Evolutionary conservation across 2,888 invertebrate species (phyloP), one percentile per base, ranked within the genome.

Genomic region (Parnassius apollo): DNA sequence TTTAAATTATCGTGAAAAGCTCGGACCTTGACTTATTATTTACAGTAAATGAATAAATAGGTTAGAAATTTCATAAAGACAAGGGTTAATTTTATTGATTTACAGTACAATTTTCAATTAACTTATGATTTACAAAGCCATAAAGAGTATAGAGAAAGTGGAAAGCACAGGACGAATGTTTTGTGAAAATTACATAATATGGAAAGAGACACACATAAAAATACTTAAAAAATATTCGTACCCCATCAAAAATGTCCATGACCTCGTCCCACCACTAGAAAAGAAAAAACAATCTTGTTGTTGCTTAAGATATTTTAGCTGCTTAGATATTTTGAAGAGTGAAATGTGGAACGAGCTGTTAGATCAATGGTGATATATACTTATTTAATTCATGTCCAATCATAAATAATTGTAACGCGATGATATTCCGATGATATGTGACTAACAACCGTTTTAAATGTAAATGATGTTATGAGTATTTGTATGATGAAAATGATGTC

Each of bases 211-310:
- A 89, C 84, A 85, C 75, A 79, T 69, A 75, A 65, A 18, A 65
- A 71, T 67, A 76, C 81, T 80, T 18, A 18, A 83, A 77, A 92
- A 93, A 88, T 78, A 81, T 85, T 93, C 96, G 94, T 96, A 97
- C 97, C 96, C 96, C 96, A 88, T 97, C 96, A 94, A 97, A 97
- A 93, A 97, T 96, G 94, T 97, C 97, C 96, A 97, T 96, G 93
- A 97, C 96, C 94, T 97, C 97, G 95, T 97, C 96, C 97, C 97
- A 97, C 96, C 96, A 97, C 96, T 97, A 96, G 94, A 96, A 95
- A 94, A 86, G 93, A 91, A 94, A 93, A 75, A 71, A 64, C 75
- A 73, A 75, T 75, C 73, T 80, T 76, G 77, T 78, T 75, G 77
- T 74, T 80, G 81, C 72, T 77, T 71, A 67, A 58, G 63, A 57